Evolutionary conservation across 2,113 vertebrate genomes (phyloP).

Genomic region (Tetrao urogallus): DNA sequence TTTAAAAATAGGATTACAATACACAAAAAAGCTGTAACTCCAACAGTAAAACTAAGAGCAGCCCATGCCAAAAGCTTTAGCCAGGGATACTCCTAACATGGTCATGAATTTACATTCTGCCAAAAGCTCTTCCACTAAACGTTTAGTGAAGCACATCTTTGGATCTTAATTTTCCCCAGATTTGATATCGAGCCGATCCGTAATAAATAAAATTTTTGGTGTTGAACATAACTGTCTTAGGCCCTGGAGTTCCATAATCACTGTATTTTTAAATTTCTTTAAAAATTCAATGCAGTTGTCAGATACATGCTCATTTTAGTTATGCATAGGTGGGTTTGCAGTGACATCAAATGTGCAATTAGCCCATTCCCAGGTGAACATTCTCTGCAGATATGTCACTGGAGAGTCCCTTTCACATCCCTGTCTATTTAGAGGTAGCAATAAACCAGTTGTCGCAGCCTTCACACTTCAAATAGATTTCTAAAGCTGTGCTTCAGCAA

Average conservation of each 20-base stretch:
- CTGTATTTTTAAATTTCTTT: slow-evolving; percentile 43
- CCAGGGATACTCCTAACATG: neutral
- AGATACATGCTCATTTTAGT: slow-evolving; percentile 51
- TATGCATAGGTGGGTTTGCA: slow-evolving; percentile 36
- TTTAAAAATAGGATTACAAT: neutral
- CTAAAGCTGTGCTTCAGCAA: neutral
- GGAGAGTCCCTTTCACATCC: slow-evolving; percentile 43
- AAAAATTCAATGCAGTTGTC: slow-evolving; percentile 47
- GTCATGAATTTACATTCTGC: neutral
- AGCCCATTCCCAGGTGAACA: slow-evolving; percentile 28
- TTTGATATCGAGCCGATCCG: neutral
- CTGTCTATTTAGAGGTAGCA: slow-evolving; percentile 3
- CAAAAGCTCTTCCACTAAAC: neutral
- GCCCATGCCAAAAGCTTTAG: neutral
- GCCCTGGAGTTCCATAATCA: neutral
- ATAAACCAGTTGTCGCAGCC: slow-evolving; percentile 47
- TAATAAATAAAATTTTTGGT: neutral
- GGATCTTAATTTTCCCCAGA: neutral
- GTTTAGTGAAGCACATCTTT: neutral
- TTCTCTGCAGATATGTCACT: slow-evolving; percentile 51
- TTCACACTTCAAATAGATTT: slow-evolving; percentile 35
- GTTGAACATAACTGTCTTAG: neutral
- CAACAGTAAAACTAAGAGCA: neutral
- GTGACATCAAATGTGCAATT: slow-evolving; percentile 47
- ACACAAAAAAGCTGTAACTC: neutral